Evolutionary conservation across 2,888 invertebrate genomes (phyloP).

Genomic region (Diarsia dahlii): DNA sequence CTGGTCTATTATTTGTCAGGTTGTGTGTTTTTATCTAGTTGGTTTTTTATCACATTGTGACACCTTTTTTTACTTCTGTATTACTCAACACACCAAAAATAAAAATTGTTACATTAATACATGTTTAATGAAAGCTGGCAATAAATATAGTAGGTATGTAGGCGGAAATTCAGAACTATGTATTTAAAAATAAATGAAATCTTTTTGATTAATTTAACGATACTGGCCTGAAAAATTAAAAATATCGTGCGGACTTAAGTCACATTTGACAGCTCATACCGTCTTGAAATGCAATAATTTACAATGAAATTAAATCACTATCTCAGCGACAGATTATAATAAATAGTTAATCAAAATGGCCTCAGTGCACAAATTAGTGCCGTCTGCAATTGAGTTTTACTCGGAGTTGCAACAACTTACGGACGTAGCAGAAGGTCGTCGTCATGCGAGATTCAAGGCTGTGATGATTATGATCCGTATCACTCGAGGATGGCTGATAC

Average conservation of each 20-base stretch:
- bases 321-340: not conserved
- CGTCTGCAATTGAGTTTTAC: slow-evolving; percentile 76
- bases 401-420: slow-evolving; percentile 76
- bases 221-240: slow-evolving; percentile 25
- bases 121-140: not conserved
- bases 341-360: slow-evolving; percentile 75
- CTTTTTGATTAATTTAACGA: not conserved
- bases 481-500: slow-evolving; percentile 80
- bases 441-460: slow-evolving; percentile 78
- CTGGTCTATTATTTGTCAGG: slow-evolving; percentile 41
- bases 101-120: too few relatives aligned
- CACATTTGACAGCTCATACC: slow-evolving; percentile 39
- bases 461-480: slow-evolving; percentile 80
- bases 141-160: too few relatives aligned
- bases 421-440: slow-evolving; percentile 76
- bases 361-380: slow-evolving; percentile 76
- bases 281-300: slow-evolving; percentile 9
- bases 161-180: not conserved
- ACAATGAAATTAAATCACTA: not conserved
- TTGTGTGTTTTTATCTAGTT: slow-evolving; percentile 5
- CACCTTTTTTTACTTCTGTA: slow-evolving; percentile 8
- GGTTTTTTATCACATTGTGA: not conserved
- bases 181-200: slow-evolving; percentile 1
- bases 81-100: not conserved
- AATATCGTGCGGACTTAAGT: not conserved